Conservation (phyloP, 2,888 invertebrate species). For the Drosophila kambysellisi region DNA sequence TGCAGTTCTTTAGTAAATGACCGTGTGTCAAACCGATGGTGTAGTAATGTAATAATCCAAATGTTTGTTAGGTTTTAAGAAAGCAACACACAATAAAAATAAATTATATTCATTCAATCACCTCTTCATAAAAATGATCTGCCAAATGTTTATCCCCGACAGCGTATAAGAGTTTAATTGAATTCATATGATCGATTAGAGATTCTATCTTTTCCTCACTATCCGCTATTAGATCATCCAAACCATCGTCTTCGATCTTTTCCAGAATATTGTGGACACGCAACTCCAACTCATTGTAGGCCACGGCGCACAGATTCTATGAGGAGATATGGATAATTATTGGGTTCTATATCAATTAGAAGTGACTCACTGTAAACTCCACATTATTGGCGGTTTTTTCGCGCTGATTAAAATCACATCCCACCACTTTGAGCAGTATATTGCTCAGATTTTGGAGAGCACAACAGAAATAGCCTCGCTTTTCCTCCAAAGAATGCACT, state of each 20-base stretch:
- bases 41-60: neutral
- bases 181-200: slow-evolving; percentile 55
- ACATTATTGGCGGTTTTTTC: slow-evolving; percentile 58
- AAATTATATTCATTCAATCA: slow-evolving; percentile 13
- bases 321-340: too few species aligned
- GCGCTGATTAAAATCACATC: slow-evolving; percentile 72
- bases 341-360: neutral
- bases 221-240: slow-evolving; percentile 11
- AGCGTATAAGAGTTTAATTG: slow-evolving; percentile 47
- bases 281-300: slow-evolving; percentile 60
- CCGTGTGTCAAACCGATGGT: neutral
- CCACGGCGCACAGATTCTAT: slow-evolving; percentile 59
- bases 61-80: neutral
- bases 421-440: slow-evolving; percentile 69
- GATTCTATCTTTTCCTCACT: neutral
- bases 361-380: slow-evolving; percentile 60
- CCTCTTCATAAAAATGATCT: slow-evolving; percentile 43
- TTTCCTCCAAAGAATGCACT: slow-evolving; percentile 48
- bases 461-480: slow-evolving; percentile 65
- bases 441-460: slow-evolving; percentile 69
- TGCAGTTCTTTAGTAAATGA: neutral
- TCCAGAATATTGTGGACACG: slow-evolving; percentile 49
- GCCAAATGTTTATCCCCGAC: slow-evolving; percentile 49
- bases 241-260: slow-evolving; percentile 39
- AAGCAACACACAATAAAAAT: neutral